These are phyloP conservation scores for Proterorhinus semilunaris DNA, from an alignment of 2,113 vertebrate genomes.

Conservation along the genomic window DNA sequence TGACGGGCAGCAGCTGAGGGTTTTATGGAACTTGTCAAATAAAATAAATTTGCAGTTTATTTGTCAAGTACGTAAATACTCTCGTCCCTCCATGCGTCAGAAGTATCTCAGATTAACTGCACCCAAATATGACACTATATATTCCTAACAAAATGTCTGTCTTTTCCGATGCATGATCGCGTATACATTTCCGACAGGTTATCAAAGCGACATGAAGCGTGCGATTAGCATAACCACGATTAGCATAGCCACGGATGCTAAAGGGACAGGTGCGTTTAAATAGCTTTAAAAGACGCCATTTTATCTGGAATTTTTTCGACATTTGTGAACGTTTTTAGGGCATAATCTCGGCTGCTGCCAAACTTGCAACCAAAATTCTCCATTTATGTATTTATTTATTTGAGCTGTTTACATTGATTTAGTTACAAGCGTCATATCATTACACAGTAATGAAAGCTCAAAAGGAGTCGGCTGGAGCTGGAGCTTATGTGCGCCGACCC, in stretches of 20 bases:
- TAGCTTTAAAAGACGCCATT: neutral
- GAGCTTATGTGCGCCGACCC: too few species aligned
- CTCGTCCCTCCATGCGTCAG: too few species aligned
- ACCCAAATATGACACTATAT: neutral
- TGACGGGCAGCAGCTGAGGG: too few species aligned
- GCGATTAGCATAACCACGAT: slow-evolving; percentile 10
- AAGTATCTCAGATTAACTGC: neutral
- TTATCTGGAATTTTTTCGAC: neutral
- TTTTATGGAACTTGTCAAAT: too few species aligned
- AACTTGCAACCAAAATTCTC: too few species aligned
- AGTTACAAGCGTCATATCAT: too few species aligned
- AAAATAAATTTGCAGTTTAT: too few species aligned
- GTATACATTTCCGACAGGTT: slow-evolving; percentile 4
- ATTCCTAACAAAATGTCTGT: neutral
- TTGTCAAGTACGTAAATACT: too few species aligned
- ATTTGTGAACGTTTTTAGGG: neutral
- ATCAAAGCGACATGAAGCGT: neutral
- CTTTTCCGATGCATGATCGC: neutral
- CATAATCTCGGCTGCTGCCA: neutral
- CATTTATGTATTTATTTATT: too few species aligned
- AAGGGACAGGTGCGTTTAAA: slow-evolving; percentile 12
- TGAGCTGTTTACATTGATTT: too few species aligned
- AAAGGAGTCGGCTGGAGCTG: too few species aligned
- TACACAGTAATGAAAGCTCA: too few species aligned
- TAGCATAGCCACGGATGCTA: neutral